phyloP scores from a whole-genome alignment of 2,797 vertebrate genomes.

The Macroramphosus scolopax region DNA sequence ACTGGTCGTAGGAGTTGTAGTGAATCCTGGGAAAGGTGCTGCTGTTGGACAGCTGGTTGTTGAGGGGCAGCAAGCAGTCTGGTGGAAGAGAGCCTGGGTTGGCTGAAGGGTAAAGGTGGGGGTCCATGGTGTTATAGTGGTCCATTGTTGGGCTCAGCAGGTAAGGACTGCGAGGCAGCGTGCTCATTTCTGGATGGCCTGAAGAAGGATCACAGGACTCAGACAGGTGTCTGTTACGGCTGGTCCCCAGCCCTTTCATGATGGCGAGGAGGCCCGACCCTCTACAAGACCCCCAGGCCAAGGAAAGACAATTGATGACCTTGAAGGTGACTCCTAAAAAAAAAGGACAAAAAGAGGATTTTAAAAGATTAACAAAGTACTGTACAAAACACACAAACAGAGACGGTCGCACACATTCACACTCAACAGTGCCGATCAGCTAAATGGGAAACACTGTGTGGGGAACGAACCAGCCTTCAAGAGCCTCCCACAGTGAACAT shows the following conservation, averaged over 20 bases:
- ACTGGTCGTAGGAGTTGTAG: conserved; percentile 93
- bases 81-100: conserved; percentile 81
- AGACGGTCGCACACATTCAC: conserved; percentile 16
- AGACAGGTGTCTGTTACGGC: conserved; percentile 90
- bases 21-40: conserved; percentile 97
- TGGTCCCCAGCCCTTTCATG: conserved; percentile 97
- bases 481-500: conserved; percentile 48
- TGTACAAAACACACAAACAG: conserved; percentile 24
- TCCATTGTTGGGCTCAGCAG: conserved; percentile 87
- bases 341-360: conserved; percentile 35
- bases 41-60: conserved; percentile 94
- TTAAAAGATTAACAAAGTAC: conserved; percentile 1
- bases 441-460: conserved; percentile 25
- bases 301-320: conserved; percentile 49
- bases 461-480: conserved; percentile 40
- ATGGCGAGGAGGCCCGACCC: conserved; percentile 67
- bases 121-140: conserved; percentile 87
- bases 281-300: conserved; percentile 79
- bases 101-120: conserved; percentile 79
- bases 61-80: conserved; percentile 91
- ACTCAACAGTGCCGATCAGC: conserved; percentile 11
- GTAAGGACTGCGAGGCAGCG: conserved; percentile 89
- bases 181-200: conserved; percentile 82
- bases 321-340: conserved; percentile 60
- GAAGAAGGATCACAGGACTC: conserved; percentile 89